Base-by-base conservation (phyloP, 2,113 vertebrate species). In the Corythornis cristatus region DNA sequence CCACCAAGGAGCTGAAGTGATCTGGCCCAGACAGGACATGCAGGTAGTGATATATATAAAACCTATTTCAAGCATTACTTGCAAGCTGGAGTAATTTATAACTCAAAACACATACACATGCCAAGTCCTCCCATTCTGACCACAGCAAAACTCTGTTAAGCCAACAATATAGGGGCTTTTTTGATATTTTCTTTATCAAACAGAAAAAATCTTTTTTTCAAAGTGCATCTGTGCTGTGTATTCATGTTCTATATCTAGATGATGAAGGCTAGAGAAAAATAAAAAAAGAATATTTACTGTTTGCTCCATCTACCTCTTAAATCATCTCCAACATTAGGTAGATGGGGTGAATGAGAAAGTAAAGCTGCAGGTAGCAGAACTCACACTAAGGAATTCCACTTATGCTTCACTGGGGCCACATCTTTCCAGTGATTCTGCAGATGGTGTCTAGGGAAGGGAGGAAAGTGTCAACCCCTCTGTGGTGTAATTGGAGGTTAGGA, bases 81-180 rank as follows among this genome's bases (percentile, higher is more conserved):
- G 26, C 46, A 84, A 62, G 46, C 31, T 87, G 74, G 25, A 74
- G 16, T 58, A 40, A 25, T 28, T 87, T 9, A 31, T 57, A 58
- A 18, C 15, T 42, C 0, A 0, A 57, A 74, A 51, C 37, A 5
- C 3, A 9, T 13, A n/a, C 29, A 15, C 1, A 1, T 29, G 26
- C 13, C 43, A 61, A 11, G 22, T 57, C 7, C 80, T 17, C 19
- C 26, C 9, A 51, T 50, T 79, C 51, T 61, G 23, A 45, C 15
- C 15, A 26, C 15, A 70, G 20, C 16, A 40, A 77, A 86, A 66
- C 4, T 78, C n/a, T 53, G 8, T 62, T 61, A 73, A 91, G n/a
- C 15, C 43, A 29, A 48, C 14, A 35, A 31, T n/a, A 54, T 2
- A 13, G 16, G 2, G 1, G 54, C 35, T 23, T 40, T 83, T 84